These are phyloP conservation scores for Melanotaenia parkinsoni DNA, from an alignment of 2,797 vertebrate species.

Conservation along the genomic window DNA sequence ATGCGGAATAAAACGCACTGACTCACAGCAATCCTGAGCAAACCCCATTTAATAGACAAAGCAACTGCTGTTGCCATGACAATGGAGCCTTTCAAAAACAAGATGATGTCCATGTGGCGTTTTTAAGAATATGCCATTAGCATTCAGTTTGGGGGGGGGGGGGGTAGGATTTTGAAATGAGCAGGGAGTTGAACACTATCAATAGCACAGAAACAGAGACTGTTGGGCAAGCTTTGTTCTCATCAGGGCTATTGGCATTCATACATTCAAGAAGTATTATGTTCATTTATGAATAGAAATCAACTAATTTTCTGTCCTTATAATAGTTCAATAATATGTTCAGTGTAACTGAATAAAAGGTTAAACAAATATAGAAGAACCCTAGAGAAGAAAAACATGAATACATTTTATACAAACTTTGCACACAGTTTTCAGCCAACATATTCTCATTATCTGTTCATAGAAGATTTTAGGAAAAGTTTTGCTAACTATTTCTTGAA, in stretches of 20 bases:
- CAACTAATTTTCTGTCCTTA: neutral
- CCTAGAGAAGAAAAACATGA: neutral
- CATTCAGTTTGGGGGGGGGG: constrained; percentile 1
- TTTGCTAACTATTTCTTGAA: no score
- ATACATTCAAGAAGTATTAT: no score
- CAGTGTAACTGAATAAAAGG: neutral
- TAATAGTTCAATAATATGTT: neutral
- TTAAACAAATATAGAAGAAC: neutral
- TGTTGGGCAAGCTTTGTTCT: neutral
- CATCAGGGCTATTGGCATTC: neutral
- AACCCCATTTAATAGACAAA: constrained; percentile 38
- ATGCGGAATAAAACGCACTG: constrained; percentile 17
- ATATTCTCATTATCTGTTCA: no score
- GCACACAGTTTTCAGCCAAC: no score
- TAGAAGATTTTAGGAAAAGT: no score
- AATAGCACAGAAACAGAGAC: neutral
- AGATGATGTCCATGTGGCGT: constrained; percentile 24
- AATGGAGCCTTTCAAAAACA: constrained; percentile 57
- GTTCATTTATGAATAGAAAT: neutral
- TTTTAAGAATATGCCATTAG: constrained; percentile 37
- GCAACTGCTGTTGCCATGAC: constrained; percentile 71
- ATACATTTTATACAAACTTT: no score
- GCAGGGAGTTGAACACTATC: neutral
- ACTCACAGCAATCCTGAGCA: constrained; percentile 14
- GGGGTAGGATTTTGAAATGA: neutral